Evolutionary conservation across 2,113 vertebrate genomes (phyloP), one percentile per base, ranked within the genome.

Genomic region (Redunca redunca): DNA sequence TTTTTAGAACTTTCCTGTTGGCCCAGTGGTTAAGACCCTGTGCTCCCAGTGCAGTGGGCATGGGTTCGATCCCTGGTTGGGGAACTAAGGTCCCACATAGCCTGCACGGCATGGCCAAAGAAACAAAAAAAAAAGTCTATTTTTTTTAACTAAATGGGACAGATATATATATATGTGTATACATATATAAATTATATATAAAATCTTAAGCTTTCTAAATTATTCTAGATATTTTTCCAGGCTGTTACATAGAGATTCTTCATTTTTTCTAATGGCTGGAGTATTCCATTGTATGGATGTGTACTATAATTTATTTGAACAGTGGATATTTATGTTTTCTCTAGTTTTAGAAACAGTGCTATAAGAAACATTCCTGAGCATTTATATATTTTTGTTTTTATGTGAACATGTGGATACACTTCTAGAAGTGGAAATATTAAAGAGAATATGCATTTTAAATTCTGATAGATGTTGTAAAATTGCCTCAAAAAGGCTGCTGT

Each of bases 261-360:
- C 21, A 80, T 80, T 92, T 97, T 95, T 87, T 40, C 40, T 90
- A 48, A 74, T 91, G 77, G 48, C 48, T 94, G 87, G 46, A 84
- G 58, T 52, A 88, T 93, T 89, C 33, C 33, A 12, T 82, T 92
- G 13, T 64, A 9, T 83, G 36, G 4, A 9, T 89, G 1, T 83
- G 4, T 81, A 74, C 43, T 92, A 26, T 80, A 91, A 53, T 80
- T 89, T 92, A 90, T 91, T 95, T 60, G 78, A 93, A 88, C 28
- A 88, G 11, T 94, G 16, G 88, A 67, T 97, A 55, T 92, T 95
- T 97, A 46, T 94, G 2, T 92, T 96, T 19, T 91, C 26, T 95
- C 4, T 5, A 82, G 67, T 85, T 80, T 90, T 94, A 88, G 43
- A 90, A 93, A 83, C 25, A 83, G 19, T 88, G 23, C 48, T 84